A percentile compares a stretch with the other conserved stretches of the same genome.
Conservation (phyloP, 2,888 invertebrate species). For the Oscheius sp. region DNA sequence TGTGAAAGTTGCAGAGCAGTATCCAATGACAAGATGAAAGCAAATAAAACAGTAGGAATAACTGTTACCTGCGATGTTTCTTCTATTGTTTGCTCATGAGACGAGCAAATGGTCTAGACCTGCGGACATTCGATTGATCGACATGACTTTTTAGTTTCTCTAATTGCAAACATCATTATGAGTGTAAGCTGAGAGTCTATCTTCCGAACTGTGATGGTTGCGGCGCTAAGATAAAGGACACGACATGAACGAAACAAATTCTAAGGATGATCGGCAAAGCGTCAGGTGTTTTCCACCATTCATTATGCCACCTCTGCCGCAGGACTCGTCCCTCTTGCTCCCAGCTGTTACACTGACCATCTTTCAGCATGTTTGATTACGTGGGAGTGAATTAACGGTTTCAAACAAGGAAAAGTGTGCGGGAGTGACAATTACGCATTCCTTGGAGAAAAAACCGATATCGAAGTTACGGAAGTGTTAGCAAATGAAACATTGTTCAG, state of each 20-base stretch:
- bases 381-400: too few relatives aligned
- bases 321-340: constrained; percentile 19
- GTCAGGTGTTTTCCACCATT: constrained; percentile 38
- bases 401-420: too few relatives aligned
- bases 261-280: constrained; percentile 27
- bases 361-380: too few relatives aligned
- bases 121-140: constrained; percentile 28
- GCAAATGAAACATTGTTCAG: too few relatives aligned
- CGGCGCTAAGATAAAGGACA: neutral
- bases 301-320: constrained; percentile 39
- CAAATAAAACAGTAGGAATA: constrained; percentile 31
- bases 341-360: constrained; percentile 30
- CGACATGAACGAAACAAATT: neutral
- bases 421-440: too few relatives aligned
- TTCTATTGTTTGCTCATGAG: constrained; percentile 31
- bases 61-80: constrained; percentile 28
- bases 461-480: too few relatives aligned
- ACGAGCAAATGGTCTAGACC: constrained; percentile 32
- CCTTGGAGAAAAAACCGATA: too few relatives aligned
- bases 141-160: constrained; percentile 1
- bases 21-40: constrained; percentile 30
- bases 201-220: neutral
- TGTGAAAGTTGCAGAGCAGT: neutral
- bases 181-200: neutral
- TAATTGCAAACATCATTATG: too few relatives aligned